A percentile compares a stretch with the other conserved stretches of the same genome.
These are phyloP conservation scores for Coendou prehensilis DNA, from an alignment of 2,797 vertebrate species.

Conservation along the genomic window DNA sequence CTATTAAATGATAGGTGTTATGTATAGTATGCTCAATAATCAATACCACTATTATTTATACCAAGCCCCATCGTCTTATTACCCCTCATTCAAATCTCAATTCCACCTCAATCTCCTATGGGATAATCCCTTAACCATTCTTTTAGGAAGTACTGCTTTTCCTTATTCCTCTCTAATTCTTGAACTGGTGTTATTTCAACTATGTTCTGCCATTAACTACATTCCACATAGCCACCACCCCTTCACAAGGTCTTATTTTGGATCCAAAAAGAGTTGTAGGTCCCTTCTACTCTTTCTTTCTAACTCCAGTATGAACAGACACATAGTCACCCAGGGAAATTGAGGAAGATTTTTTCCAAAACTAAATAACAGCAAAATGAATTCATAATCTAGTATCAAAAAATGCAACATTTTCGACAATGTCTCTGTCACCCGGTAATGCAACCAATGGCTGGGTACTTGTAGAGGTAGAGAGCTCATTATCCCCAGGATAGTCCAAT, in stretches of 20 bases:
- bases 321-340: not conserved
- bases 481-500: not conserved
- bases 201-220: not conserved
- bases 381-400: not conserved
- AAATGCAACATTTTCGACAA: not conserved
- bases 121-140: not conserved
- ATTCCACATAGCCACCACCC: not conserved
- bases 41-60: not conserved
- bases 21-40: not conserved
- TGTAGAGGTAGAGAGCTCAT: not conserved
- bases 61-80: not conserved
- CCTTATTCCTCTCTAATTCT: not conserved
- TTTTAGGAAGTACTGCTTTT: not conserved
- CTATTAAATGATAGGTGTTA: not conserved
- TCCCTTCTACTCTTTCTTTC: not conserved
- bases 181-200: not conserved
- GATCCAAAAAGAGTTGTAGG: not conserved
- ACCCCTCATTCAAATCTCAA: not conserved
- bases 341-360: constrained; percentile 8
- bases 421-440: not conserved
- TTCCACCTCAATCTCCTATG: not conserved
- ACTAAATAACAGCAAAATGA: not conserved
- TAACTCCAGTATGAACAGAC: not conserved
- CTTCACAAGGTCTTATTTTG: not conserved
- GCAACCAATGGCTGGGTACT: not conserved